phyloP scores from a whole-genome alignment of 30 jellyfish, hydroid and myxozoan genomes.

The Euphysa ruthae region DNA sequence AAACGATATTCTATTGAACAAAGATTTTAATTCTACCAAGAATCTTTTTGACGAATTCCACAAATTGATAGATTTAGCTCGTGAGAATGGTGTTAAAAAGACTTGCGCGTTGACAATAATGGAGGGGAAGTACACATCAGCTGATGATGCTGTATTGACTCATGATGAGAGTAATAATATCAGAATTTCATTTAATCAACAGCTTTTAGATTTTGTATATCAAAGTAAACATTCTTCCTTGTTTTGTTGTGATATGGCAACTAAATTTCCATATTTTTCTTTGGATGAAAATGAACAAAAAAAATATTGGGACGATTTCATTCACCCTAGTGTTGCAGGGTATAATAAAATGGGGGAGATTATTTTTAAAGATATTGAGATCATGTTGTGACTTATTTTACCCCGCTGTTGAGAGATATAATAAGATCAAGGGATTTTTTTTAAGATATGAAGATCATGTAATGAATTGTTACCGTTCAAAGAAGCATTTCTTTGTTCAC shows the following conservation, averaged over 20 bases:
- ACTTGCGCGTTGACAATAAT: slow-evolving; percentile 20
- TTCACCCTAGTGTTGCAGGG: slow-evolving; percentile 68
- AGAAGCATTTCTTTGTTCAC: too few species aligned
- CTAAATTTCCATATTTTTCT: slow-evolving; percentile 49
- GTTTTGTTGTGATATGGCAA: slow-evolving; percentile 67
- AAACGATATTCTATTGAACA: slow-evolving; percentile 35
- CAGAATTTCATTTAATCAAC: not conserved
- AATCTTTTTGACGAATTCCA: slow-evolving; percentile 6
- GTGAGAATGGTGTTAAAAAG: not conserved
- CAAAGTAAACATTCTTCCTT: not conserved
- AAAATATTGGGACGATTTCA: slow-evolving; percentile 66
- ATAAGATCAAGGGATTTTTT: too few species aligned
- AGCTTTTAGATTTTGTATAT: not conserved
- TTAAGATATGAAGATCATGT: too few species aligned
- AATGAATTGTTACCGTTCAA: too few species aligned
- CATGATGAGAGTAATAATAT: slow-evolving; percentile 11
- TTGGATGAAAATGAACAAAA: slow-evolving; percentile 48
- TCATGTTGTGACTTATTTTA: too few species aligned
- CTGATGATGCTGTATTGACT: slow-evolving; percentile 23
- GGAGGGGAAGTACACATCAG: slow-evolving; percentile 20
- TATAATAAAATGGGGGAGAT: slow-evolving; percentile 84
- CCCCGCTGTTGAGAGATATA: too few species aligned
- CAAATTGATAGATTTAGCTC: slow-evolving; percentile 1
- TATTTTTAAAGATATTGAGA: slow-evolving; percentile 47
- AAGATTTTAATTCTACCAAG: not conserved